phyloP scores from a whole-genome alignment of 2,797 vertebrate genomes.

The Salarias fasciatus region DNA sequence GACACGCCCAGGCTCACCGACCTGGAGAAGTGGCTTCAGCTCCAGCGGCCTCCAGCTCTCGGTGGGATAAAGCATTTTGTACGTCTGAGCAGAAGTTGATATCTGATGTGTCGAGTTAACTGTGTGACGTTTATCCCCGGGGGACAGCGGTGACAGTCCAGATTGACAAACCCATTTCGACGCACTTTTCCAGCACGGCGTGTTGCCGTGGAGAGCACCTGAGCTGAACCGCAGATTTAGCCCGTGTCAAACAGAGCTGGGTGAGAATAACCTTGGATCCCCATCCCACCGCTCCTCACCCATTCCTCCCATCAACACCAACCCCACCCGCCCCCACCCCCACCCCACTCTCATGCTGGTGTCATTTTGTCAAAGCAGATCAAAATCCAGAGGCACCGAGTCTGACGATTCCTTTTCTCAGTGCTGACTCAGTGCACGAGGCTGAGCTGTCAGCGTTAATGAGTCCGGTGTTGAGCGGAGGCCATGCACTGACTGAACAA shows the following conservation, averaged over 20 bases:
- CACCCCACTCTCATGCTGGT: conserved; percentile 33
- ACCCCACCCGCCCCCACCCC: conserved; percentile 17
- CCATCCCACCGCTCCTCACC: too few relatives aligned
- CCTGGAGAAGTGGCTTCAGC: too few relatives aligned
- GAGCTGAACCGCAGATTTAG: conserved; percentile 12
- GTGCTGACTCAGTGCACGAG: conserved; percentile 5
- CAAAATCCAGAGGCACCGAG: conserved; percentile 17
- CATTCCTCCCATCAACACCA: too few relatives aligned
- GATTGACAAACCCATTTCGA: conserved; percentile 60
- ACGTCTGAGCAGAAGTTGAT: too few relatives aligned
- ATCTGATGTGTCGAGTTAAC: conserved; percentile 25
- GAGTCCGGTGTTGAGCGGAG: conserved; percentile 3
- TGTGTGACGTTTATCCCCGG: conserved; percentile 37
- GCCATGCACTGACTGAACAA: neutral
- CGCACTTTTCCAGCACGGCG: conserved; percentile 26
- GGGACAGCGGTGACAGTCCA: conserved; percentile 47
- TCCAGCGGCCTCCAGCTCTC: too few relatives aligned
- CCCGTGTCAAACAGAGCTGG: conserved; percentile 27
- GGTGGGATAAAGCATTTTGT: too few relatives aligned
- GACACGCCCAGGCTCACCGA: too few relatives aligned
- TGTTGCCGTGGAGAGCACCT: conserved; percentile 27
- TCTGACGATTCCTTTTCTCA: conserved; percentile 43
- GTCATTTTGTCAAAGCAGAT: conserved; percentile 62
- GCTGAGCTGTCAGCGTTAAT: conserved; percentile 16
- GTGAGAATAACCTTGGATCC: conserved; percentile 57